Evolutionary conservation across 2,797 vertebrate genomes (phyloP).

Genomic region (Poliocrania exsul): DNA sequence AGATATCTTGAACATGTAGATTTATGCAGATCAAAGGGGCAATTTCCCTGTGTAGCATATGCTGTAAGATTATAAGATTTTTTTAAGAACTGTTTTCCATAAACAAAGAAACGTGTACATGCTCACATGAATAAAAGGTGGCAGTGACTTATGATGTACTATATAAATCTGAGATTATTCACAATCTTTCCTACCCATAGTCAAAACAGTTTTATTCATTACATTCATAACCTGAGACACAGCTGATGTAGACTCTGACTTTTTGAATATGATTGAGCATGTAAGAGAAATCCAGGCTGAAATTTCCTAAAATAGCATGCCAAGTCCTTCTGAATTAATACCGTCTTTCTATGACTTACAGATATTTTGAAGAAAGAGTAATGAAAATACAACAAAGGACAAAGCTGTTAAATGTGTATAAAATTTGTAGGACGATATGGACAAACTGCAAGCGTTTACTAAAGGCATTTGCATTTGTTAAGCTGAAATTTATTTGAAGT

Average conservation of each 20-base stretch:
- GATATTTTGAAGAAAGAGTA: background rate
- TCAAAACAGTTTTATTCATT: background rate
- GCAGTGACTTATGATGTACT: background rate
- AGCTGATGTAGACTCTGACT: background rate
- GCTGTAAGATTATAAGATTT: background rate
- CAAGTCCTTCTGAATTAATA: background rate
- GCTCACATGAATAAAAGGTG: background rate
- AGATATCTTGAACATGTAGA: background rate
- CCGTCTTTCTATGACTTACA: fast-evolving
- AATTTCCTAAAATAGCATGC: background rate
- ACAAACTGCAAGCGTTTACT: background rate
- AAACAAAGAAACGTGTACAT: background rate
- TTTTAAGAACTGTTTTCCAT: background rate
- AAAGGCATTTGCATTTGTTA: background rate
- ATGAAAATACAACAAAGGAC: background rate
- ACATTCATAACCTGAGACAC: background rate
- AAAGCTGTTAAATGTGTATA: background rate
- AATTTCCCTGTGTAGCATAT: background rate
- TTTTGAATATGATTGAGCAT: background rate
- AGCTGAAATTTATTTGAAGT: background rate
- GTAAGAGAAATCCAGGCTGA: background rate
- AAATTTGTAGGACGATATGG: background rate
- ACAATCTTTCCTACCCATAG: background rate
- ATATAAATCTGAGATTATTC: background rate
- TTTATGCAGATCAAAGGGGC: background rate